Percentiles rank a stretch among this genome's conserved stretches.
phyloP scores from a whole-genome alignment of 2,113 vertebrate genomes.

The Phrynosoma platyrhinos region DNA sequence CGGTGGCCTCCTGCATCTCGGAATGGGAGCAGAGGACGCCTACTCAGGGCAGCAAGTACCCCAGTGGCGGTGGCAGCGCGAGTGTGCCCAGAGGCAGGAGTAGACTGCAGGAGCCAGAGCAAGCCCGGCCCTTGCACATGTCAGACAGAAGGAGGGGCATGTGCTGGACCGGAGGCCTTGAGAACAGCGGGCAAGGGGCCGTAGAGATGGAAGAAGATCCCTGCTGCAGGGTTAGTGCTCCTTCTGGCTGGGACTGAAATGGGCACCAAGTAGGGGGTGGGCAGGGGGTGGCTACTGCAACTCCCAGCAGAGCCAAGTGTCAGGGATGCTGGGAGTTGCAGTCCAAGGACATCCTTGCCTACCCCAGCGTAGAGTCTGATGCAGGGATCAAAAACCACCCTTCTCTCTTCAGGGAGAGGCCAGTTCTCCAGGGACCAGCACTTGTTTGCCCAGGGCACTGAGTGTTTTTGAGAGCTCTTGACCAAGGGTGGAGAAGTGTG shows the following conservation, averaged over 20 bases:
- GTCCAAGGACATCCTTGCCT: neutral
- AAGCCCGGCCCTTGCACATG: slow-evolving; percentile 70
- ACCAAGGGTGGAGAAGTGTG: too few relatives aligned
- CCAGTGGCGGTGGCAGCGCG: slow-evolving; percentile 72
- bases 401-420: neutral
- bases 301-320: neutral
- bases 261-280: neutral
- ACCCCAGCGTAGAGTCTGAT: neutral
- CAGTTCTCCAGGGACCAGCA: too few relatives aligned
- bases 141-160: slow-evolving; percentile 89
- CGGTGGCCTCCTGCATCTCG: slow-evolving; percentile 92
- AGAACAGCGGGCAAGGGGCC: slow-evolving; percentile 73
- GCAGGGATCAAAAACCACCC: neutral
- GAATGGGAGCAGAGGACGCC: slow-evolving; percentile 92
- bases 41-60: slow-evolving; percentile 69
- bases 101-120: slow-evolving; percentile 77
- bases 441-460: neutral
- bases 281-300: neutral
- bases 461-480: neutral
- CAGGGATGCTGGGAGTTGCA: neutral
- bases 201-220: slow-evolving; percentile 85
- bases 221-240: slow-evolving; percentile 88
- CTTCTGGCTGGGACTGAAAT: neutral
- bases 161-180: slow-evolving; percentile 78
- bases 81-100: slow-evolving; percentile 71